Evolutionary conservation across 2,888 invertebrate species (phyloP).

Genomic region (Lapara coniferarum): DNA sequence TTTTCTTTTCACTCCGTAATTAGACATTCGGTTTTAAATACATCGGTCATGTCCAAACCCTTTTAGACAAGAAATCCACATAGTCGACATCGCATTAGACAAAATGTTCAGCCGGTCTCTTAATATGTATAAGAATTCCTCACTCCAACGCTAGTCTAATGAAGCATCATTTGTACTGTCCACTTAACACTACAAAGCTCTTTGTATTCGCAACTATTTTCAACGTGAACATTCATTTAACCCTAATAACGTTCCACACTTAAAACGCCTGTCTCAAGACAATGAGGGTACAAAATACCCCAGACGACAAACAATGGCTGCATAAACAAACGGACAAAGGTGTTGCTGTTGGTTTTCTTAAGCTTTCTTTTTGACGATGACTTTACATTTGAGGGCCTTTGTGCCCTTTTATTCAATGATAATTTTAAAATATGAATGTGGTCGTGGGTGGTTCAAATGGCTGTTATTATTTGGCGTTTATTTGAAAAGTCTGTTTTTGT

Average conservation of each 20-base stretch:
- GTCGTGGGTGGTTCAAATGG: constrained; percentile 15
- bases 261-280: constrained; percentile 20
- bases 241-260: constrained; percentile 24
- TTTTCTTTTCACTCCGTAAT: no score
- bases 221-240: constrained; percentile 24
- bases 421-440: constrained; percentile 27
- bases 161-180: constrained; percentile 21
- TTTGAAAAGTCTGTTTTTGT: constrained; percentile 6
- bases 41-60: no score
- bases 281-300: constrained; percentile 26
- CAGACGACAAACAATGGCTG: constrained; percentile 28
- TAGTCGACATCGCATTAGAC: background rate
- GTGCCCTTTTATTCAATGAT: constrained; percentile 23
- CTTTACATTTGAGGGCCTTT: constrained; percentile 26
- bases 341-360: constrained; percentile 28
- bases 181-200: constrained; percentile 21
- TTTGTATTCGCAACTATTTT: constrained; percentile 23
- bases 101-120: background rate
- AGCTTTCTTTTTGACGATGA: constrained; percentile 31
- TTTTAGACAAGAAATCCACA: background rate
- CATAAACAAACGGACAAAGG: constrained; percentile 30
- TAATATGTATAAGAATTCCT: background rate
- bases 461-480: constrained; percentile 6
- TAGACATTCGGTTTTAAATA: no score
- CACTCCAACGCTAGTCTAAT: constrained; percentile 2